phyloP scores from a whole-genome alignment of 1,140 invertebrate species.

The Drosophila tristis region DNA sequence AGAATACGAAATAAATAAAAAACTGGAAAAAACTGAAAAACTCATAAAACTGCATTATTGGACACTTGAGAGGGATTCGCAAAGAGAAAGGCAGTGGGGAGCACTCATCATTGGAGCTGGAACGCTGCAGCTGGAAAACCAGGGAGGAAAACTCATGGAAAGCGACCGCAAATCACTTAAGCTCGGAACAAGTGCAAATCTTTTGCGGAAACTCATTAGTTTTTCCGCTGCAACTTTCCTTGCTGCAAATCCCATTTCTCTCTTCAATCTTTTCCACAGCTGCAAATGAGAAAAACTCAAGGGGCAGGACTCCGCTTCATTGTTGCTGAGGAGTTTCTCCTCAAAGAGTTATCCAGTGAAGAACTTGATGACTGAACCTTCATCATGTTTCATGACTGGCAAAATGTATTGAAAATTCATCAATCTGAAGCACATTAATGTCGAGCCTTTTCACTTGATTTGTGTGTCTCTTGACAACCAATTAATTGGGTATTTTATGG shows the following conservation, averaged over 20 bases:
- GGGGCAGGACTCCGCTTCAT: slow-evolving; percentile 26
- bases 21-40: slow-evolving; percentile 35
- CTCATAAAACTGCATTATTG: slow-evolving; percentile 69
- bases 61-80: slow-evolving; percentile 32
- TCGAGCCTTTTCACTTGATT: slow-evolving; percentile 1
- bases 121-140: not conserved
- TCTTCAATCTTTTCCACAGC: not conserved
- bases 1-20: slow-evolving; percentile 46
- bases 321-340: slow-evolving; percentile 7
- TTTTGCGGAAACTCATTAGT: slow-evolving; percentile 71
- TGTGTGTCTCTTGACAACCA: slow-evolving; percentile 7
- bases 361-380: too few relatives aligned
- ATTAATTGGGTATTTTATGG: slow-evolving; percentile 43
- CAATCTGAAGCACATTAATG: not conserved
- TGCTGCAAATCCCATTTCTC: not conserved
- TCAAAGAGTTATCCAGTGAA: too few relatives aligned
- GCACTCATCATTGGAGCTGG: slow-evolving; percentile 10
- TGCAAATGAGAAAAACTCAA: slow-evolving; percentile 21
- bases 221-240: slow-evolving; percentile 27
- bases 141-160: not conserved
- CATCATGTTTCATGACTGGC: too few relatives aligned
- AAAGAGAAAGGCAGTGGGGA: slow-evolving; percentile 10
- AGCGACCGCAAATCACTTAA: slow-evolving; percentile 66
- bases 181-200: slow-evolving; percentile 54
- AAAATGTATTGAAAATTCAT: too few relatives aligned